Evolutionary conservation across 2,888 invertebrate genomes (phyloP).

Genomic region (Hydrotaea cyrtoneurina): DNA sequence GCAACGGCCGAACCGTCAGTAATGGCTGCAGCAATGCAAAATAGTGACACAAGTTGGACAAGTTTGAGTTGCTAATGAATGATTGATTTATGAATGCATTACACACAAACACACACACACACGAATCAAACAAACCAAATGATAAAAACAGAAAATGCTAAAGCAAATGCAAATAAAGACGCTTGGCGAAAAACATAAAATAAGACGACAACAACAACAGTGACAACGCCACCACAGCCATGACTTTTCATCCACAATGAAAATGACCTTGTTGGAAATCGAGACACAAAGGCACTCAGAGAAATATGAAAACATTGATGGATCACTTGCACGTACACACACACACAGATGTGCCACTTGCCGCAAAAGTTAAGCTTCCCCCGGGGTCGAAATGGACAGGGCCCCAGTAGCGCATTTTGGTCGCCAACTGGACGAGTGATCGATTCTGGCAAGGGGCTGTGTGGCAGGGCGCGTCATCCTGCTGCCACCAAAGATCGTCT

Average conservation of each 20-base stretch:
- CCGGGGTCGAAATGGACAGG: not conserved
- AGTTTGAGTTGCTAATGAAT: constrained; percentile 64
- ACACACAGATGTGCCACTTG: constrained; percentile 40
- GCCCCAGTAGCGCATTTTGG: not conserved
- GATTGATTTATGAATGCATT: constrained; percentile 67
- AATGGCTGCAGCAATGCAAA: constrained; percentile 20
- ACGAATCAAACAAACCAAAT: too few species aligned
- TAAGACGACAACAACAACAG: not conserved
- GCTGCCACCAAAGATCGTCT: too few species aligned
- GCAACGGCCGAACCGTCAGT: not conserved
- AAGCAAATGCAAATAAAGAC: constrained; percentile 55
- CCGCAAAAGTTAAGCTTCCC: constrained; percentile 49
- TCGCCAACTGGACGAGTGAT: too few species aligned
- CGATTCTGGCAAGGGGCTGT: too few species aligned
- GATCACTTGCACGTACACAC: constrained; percentile 52
- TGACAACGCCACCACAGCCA: constrained; percentile 50
- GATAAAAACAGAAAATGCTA: constrained; percentile 29
- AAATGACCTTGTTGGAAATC: constrained; percentile 63
- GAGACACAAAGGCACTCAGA: constrained; percentile 26
- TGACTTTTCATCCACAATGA: constrained; percentile 63
- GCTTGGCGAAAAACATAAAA: constrained; percentile 21
- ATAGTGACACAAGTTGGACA: constrained; percentile 64
- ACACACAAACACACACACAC: constrained; percentile 5
- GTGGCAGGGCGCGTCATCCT: too few species aligned
- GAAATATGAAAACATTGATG: constrained; percentile 64